phyloP scores from a whole-genome alignment of 2,797 vertebrate genomes.

The Taenioides sp. region DNA sequence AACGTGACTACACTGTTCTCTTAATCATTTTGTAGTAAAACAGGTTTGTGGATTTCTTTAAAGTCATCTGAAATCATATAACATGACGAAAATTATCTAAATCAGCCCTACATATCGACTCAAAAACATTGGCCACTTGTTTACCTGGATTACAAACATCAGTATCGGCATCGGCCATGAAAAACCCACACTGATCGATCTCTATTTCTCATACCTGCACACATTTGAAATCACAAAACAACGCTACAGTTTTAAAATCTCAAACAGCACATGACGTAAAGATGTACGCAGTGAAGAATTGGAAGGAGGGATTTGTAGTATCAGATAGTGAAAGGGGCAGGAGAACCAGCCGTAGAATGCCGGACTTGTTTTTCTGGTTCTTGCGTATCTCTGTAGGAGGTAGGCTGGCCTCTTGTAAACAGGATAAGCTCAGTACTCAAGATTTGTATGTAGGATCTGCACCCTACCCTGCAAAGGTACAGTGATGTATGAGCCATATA shows the following conservation, averaged over 20 bases:
- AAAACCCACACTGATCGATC: too few relatives aligned
- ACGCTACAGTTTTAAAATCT: neutral
- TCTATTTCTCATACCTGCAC: too few relatives aligned
- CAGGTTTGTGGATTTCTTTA: too few relatives aligned
- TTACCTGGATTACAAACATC: too few relatives aligned
- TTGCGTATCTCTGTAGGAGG: constrained; percentile 66
- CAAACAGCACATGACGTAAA: neutral
- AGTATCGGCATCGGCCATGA: too few relatives aligned
- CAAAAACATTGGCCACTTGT: too few relatives aligned
- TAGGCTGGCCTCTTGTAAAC: constrained; percentile 55
- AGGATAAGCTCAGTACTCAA: constrained; percentile 44
- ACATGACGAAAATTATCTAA: too few relatives aligned
- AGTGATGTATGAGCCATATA: constrained; percentile 29
- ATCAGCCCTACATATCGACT: too few relatives aligned
- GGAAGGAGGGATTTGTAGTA: constrained; percentile 10
- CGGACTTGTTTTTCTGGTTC: constrained; percentile 79
- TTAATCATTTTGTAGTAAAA: too few relatives aligned
- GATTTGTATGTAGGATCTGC: constrained; percentile 35
- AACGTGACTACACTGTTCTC: too few relatives aligned
- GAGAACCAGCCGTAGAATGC: constrained; percentile 37
- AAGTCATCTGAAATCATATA: too few relatives aligned
- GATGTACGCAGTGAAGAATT: constrained; percentile 27
- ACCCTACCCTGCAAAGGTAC: constrained; percentile 55
- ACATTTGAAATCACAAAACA: too few relatives aligned
- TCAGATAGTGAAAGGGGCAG: constrained; percentile 39